phyloP scores from a whole-genome alignment of 2,113 vertebrate species.

The Onychostruthus taczanowskii region DNA sequence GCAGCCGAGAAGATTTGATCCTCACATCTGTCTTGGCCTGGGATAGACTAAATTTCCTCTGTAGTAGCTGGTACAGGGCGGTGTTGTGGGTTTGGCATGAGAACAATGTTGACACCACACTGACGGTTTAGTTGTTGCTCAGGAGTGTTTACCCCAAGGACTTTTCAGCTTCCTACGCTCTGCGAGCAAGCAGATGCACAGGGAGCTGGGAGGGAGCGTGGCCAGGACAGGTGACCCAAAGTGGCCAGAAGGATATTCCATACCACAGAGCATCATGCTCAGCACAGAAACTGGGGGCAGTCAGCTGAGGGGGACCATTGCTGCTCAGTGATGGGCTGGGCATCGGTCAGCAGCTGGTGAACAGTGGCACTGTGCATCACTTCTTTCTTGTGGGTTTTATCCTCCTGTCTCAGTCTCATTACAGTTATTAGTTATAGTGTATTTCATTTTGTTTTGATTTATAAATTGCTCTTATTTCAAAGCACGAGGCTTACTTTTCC shows the following conservation, averaged over 20 bases:
- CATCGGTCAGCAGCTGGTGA: fast-evolving
- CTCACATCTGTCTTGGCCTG: neutral
- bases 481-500: neutral
- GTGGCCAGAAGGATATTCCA: neutral
- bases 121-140: neutral
- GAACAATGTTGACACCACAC: neutral
- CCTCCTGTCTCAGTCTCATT: neutral
- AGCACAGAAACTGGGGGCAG: neutral
- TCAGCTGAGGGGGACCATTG: neutral
- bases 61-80: neutral
- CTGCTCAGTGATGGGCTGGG: too few species aligned
- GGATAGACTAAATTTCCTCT: neutral
- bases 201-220: neutral
- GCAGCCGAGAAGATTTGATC: neutral
- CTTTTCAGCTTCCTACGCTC: neutral
- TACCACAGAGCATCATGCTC: neutral
- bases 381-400: neutral
- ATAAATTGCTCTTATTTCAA: neutral
- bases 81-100: neutral
- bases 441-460: neutral
- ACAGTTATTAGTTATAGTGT: neutral
- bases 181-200: neutral
- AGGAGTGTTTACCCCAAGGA: neutral
- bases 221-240: neutral
- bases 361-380: neutral